phyloP scores from a whole-genome alignment of 2,888 invertebrate species.

The Chloromyia formosa region DNA sequence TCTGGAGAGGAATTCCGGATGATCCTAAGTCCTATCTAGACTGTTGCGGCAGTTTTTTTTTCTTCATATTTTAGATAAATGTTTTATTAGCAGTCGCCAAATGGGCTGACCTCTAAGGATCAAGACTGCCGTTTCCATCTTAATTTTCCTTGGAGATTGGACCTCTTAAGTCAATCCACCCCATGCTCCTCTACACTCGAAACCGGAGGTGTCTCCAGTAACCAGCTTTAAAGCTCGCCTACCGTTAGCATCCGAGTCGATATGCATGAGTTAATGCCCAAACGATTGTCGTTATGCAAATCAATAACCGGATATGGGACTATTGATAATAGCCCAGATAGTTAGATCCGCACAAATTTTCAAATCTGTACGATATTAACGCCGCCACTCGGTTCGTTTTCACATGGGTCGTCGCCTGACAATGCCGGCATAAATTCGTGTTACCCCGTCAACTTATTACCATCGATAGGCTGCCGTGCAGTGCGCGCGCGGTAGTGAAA shows the following conservation, averaged over 20 bases:
- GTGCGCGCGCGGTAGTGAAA: neutral
- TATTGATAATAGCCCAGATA: conserved; percentile 32
- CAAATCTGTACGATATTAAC: conserved; percentile 6
- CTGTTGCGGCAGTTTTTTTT: too few species aligned
- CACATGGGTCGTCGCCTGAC: conserved; percentile 20
- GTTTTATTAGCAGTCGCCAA: too few species aligned
- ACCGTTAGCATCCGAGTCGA: conserved; percentile 14
- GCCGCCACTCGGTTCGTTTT: neutral
- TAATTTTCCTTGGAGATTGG: too few species aligned
- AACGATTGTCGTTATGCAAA: conserved; percentile 42
- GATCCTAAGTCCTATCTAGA: too few species aligned
- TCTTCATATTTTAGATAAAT: too few species aligned
- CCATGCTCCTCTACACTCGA: too few species aligned
- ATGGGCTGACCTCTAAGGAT: too few species aligned
- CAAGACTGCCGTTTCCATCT: too few species aligned
- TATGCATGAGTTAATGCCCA: neutral
- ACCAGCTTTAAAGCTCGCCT: neutral
- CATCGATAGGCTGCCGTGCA: conserved; percentile 1
- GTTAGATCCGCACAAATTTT: conserved; percentile 1
- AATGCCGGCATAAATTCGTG: conserved; percentile 38
- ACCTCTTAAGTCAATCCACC: too few species aligned
- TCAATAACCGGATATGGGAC: conserved; percentile 45
- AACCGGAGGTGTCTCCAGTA: too few species aligned
- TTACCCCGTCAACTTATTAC: conserved; percentile 27
- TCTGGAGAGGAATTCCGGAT: too few species aligned